Percentiles rank a stretch among this genome's conserved stretches.
phyloP scores from a whole-genome alignment of 2,113 vertebrate species.

The Perca fluviatilis region DNA sequence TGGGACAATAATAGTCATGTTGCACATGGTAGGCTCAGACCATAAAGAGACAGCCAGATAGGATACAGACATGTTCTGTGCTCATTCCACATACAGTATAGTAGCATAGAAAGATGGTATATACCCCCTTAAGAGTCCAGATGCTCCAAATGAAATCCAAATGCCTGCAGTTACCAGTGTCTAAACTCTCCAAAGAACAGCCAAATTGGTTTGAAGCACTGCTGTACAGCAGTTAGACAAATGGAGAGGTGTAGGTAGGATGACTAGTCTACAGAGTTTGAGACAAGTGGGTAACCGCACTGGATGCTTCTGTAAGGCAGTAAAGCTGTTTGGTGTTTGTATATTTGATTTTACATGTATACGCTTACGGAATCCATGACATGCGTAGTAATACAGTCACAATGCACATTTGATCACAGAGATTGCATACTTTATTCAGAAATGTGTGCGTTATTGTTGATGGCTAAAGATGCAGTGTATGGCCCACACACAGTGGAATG shows the following conservation, averaged over 20 bases:
- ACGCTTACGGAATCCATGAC: neutral
- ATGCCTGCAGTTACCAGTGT: neutral
- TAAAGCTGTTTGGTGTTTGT: neutral
- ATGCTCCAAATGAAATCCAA: conserved; percentile 16
- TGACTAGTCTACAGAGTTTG: neutral
- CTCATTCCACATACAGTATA: neutral
- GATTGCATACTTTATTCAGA: neutral
- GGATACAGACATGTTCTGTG: neutral
- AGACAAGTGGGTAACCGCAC: neutral
- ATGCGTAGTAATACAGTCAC: neutral
- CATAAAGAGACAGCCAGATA: neutral
- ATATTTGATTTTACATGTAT: neutral
- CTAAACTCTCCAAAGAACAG: neutral
- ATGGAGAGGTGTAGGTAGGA: neutral
- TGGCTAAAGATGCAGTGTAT: neutral
- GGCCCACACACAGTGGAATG: too few relatives aligned
- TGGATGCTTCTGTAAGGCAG: neutral
- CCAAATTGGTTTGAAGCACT: neutral
- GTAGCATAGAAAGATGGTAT: neutral
- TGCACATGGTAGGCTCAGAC: neutral
- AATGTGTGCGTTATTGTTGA: neutral
- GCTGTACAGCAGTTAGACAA: neutral
- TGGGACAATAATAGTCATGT: conserved; percentile 12
- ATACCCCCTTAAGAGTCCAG: neutral
- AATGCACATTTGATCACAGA: neutral